Conservation (phyloP, 2,888 invertebrate species). For the Lagria hirta region DNA sequence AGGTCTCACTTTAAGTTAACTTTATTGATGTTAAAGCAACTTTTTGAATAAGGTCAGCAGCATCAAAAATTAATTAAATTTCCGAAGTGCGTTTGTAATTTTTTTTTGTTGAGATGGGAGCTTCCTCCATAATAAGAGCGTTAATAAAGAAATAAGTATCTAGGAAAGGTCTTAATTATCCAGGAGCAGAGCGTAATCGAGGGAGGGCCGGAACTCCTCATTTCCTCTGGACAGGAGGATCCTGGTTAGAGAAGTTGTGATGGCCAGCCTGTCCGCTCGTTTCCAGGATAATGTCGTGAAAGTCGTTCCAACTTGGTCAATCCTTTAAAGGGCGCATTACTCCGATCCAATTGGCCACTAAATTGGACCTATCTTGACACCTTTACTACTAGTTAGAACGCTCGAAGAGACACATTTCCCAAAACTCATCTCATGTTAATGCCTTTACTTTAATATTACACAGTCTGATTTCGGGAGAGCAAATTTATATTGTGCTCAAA, state of each 20-base stretch:
- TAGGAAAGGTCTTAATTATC: constrained; percentile 17
- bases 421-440: constrained; percentile 29
- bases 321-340: constrained; percentile 55
- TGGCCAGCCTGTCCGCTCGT: constrained; percentile 39
- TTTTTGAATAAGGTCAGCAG: no score
- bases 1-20: no score
- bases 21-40: no score
- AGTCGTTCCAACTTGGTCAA: constrained; percentile 52
- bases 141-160: constrained; percentile 14
- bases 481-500: constrained; percentile 22
- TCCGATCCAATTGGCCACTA: constrained; percentile 55
- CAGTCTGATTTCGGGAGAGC: constrained; percentile 16
- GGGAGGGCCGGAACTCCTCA: constrained; percentile 16
- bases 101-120: no score
- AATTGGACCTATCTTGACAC: constrained; percentile 56
- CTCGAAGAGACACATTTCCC: constrained; percentile 40
- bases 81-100: no score
- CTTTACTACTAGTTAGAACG: constrained; percentile 51
- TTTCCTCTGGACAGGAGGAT: constrained; percentile 24
- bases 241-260: constrained; percentile 25
- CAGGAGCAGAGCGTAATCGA: constrained; percentile 11
- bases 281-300: constrained; percentile 49
- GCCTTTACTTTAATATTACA: constrained; percentile 29
- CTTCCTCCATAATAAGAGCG: no score
- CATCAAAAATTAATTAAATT: no score